Percentiles rank a stretch among this genome's conserved stretches.
phyloP scores from a whole-genome alignment of 1,140 invertebrate genomes.

The Limonius californicus region DNA sequence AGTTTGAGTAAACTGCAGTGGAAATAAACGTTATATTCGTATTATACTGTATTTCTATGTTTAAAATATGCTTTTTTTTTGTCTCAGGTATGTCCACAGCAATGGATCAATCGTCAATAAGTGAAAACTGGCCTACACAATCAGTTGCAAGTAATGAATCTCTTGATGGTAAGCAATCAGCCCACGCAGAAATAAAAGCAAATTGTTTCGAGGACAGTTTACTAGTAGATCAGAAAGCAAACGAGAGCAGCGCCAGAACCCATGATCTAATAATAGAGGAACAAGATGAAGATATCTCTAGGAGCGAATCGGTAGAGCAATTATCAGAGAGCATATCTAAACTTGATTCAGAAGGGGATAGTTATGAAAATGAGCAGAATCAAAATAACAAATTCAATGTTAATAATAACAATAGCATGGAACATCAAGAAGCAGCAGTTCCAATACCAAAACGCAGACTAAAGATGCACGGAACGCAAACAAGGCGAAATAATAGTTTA shows the following conservation, averaged over 20 bases:
- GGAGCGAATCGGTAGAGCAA: slow-evolving; percentile 50
- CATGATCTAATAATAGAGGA: slow-evolving; percentile 49
- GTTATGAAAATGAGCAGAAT: slow-evolving; percentile 26
- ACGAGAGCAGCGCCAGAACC: slow-evolving; percentile 34
- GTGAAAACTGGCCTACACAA: slow-evolving; percentile 51
- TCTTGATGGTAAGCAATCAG: slow-evolving; percentile 33
- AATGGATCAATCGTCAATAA: slow-evolving; percentile 59
- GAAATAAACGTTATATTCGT: too few relatives aligned
- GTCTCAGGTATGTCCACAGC: slow-evolving; percentile 53
- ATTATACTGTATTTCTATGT: too few relatives aligned
- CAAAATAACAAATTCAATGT: slow-evolving; percentile 48
- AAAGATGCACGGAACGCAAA: slow-evolving; percentile 31
- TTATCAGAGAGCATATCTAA: slow-evolving; percentile 50
- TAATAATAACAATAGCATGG: slow-evolving; percentile 51
- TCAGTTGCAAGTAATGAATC: slow-evolving; percentile 46
- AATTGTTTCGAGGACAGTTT: slow-evolving; percentile 26
- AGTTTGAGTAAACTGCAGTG: too few relatives aligned
- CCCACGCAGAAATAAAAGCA: slow-evolving; percentile 21
- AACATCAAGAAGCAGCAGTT: background rate
- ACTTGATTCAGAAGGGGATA: slow-evolving; percentile 34
- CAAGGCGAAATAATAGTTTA: slow-evolving; percentile 14
- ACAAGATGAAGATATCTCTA: slow-evolving; percentile 45
- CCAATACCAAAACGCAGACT: slow-evolving; percentile 23
- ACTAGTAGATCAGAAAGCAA: slow-evolving; percentile 29
- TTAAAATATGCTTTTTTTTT: too few relatives aligned